Evolutionary conservation across 2,797 vertebrate species (phyloP).

Genomic region (Ibycter americanus): DNA sequence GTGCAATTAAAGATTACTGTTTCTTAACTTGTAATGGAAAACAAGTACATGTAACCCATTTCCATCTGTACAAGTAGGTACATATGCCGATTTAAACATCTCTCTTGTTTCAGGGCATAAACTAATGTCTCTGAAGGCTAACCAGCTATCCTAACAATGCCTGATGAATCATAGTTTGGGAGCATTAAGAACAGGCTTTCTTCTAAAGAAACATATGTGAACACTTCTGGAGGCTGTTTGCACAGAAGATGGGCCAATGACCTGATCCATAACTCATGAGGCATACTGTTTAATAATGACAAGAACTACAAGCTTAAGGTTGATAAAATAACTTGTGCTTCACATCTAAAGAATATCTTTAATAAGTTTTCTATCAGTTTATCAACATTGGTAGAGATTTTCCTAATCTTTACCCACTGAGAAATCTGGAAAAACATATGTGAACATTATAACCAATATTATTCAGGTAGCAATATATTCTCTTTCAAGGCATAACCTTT

Average conservation of each 20-base stretch:
- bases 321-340: background rate
- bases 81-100: background rate
- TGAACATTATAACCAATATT: background rate
- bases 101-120: background rate
- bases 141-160: background rate
- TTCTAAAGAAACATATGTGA: constrained; percentile 8
- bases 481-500: background rate
- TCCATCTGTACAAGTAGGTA: background rate
- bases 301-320: background rate
- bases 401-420: background rate
- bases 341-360: background rate
- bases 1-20: background rate
- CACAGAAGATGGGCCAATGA: background rate
- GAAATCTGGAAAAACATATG: background rate
- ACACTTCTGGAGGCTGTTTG: background rate
- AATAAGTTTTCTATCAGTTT: background rate
- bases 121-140: background rate
- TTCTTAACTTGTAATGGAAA: background rate
- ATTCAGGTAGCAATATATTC: background rate
- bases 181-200: background rate
- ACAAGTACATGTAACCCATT: background rate
- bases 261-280: constrained; percentile 15
- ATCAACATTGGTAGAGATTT: background rate
- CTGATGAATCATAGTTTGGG: background rate
- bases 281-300: background rate